Base-by-base conservation (phyloP, 2,797 vertebrate species). In the Protosalanx chinensis region DNA sequence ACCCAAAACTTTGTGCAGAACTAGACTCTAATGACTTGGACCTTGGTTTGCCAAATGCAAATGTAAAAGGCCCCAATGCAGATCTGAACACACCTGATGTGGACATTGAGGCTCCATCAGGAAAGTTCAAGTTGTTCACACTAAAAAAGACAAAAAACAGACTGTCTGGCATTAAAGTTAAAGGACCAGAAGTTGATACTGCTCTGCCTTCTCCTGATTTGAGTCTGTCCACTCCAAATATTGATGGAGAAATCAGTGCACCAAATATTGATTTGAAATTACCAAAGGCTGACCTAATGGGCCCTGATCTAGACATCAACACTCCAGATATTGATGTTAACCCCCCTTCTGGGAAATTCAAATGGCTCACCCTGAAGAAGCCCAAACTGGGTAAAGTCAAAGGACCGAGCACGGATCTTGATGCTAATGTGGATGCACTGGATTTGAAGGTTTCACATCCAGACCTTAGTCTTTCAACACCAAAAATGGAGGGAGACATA, bases 331-430 rank as follows among this genome's bases (percentile, higher is more conserved):
- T 75, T 67, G 77, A 85, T 27, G 51, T 88, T 1, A 65, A 87
- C 0, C 32, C 72, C 64, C 57, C 72, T 0, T 79, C 84, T 18
- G 77, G 78, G 0, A 88, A 85, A 80, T 33, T 86, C 0, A 90
- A 87, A 5, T 85, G 83, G 87, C 82, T 78, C 3, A 75, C 81
- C 79, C 60, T 27, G 3, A 91, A 77, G 23, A 70, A 57, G 32
- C 71, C 79, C 5, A 82, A 80, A 72, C 29, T 76, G 1, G 69
- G 66, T 64, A 93, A 92, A 74, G 27, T 87, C 2, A 90, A 89
- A 85, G 81, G 68, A 30, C 84, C 85, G 49, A 77, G 86, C 68
- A 30, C 75, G 5, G 75, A 77, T 56, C 4, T 88, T 49, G 76
- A 83, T 81, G 77, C 63, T 13, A 37, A 85, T 49, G 33, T 27